Percentiles rank a stretch among this genome's conserved stretches.
Conservation (phyloP, 2,113 vertebrate species). For the Melanostigma gelatinosum region DNA sequence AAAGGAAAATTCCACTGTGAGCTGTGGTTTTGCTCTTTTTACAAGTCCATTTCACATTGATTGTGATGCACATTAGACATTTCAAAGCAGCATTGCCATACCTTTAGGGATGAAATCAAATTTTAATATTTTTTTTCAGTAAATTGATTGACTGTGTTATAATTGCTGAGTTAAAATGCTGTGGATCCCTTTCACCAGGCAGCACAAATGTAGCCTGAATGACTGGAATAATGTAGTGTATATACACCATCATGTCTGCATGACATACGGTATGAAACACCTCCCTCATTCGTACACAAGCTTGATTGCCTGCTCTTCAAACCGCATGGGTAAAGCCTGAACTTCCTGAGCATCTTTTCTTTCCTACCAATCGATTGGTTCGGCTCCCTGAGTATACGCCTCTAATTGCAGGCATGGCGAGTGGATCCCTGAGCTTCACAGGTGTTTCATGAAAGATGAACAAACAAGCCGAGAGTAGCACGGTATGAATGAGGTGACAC, state of each 20-base stretch:
- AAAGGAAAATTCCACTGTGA: background rate
- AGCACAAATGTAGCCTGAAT: background rate
- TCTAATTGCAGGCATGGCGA: slow-evolving; percentile 58
- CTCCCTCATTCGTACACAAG: background rate
- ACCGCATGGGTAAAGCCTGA: slow-evolving; percentile 22
- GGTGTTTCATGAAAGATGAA: slow-evolving; percentile 67
- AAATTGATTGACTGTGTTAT: background rate
- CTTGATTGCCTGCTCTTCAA: slow-evolving; percentile 41
- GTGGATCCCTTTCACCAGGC: background rate
- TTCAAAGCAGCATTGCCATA: background rate
- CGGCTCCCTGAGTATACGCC: slow-evolving; percentile 22
- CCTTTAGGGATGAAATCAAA: background rate
- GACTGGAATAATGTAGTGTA: background rate
- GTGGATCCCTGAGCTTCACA: slow-evolving; percentile 62
- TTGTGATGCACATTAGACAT: background rate
- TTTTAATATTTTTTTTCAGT: background rate
- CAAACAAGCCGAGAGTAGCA: slow-evolving; percentile 50
- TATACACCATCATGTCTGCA: background rate
- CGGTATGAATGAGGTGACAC: slow-evolving; percentile 42
- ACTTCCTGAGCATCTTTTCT: slow-evolving; percentile 26
- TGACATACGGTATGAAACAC: background rate
- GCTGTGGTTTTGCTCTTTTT: background rate
- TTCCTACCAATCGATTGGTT: slow-evolving; percentile 33
- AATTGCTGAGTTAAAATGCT: too few relatives aligned
- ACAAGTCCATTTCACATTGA: background rate